Evolutionary conservation across 1,140 invertebrate species (phyloP), one percentile per base, ranked within the genome.

Genomic region (Pseudomyrmex pallidus): DNA sequence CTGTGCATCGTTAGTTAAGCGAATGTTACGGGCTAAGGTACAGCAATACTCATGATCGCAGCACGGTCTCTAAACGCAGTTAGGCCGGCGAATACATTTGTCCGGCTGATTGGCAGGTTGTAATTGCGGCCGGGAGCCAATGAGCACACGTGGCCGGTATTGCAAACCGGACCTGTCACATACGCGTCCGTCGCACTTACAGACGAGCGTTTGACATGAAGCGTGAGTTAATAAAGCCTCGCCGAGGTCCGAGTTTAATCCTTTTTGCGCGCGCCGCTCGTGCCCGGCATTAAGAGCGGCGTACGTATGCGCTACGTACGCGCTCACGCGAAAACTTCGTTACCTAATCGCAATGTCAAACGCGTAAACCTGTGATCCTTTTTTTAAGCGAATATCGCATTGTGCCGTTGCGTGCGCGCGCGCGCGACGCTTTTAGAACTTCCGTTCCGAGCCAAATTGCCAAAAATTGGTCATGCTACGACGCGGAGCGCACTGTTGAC

Each of bases 281-380:
- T 63, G 80, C 72, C 50, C 17, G 35, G 72, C 73, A 82, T 83
- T 74, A 64, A 83, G 62, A 64, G 80, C 61, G 17, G 54, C 44
- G 66, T 80, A 70, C 35, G 35, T 35, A 10, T 12, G 59, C 50
- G 52, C 59, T 35, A 10, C 15, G 59, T 61, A 62, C 59, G 59
- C 48, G 59, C 59, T 62, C 59, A 63, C 50, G 80, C 61, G 52
- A 77, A 66, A 83, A 83, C 61, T 78, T 83, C 20, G 62, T 83
- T 77, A 83, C 46, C 73, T 83, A 83, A 83, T 76, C 82, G 73
- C 82, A 57, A 83, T 83, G 61, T 83, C 80, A 63, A 83, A 83
- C 54, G 54, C 66, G 66, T 61, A 72, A 80, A 80, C 54, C 66
- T 57, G 66, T 61, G 76, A 78, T 57, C 54, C 20, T 70, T 66